Base-by-base conservation (phyloP, 2,888 invertebrate species). In the Stenoptilia bipunctidactyla region DNA sequence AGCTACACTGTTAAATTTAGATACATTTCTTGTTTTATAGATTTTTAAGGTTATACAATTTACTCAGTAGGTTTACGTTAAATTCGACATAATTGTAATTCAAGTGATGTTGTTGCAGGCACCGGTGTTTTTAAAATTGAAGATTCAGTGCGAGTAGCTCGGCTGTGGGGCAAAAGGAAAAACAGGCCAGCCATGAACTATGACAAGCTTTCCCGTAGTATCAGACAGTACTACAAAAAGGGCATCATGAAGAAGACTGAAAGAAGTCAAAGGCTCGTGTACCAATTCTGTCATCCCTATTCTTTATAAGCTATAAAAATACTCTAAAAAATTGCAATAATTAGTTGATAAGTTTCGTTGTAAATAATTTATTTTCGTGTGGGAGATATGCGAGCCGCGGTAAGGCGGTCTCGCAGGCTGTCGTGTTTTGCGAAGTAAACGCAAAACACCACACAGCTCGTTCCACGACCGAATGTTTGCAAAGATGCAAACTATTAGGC, bases 181-280 rank as follows among this genome's bases (percentile, higher is more conserved):
- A 98, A 99, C 85, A 88, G 98, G 8, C 97, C 98, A 0, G 97
- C 97, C 15, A 99, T 99, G 98, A 99, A 99, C 86, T 99, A 99
- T 84, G 99, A 99, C 86, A 99, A 99, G 73, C 85, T 99, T 37
- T 97, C 97, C 49, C 89, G 99, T 41, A 98, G 97, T 53, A 97
- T 99, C 65, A 86, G 99, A 39, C 98, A 99, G 73, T 98, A 98
- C 85, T 99, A 99, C 88, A 98, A 98, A 82, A 99, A 98, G 79
- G 97, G 97, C 41, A 98, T 98, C 72, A 97, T 98, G 95, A 97
- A 97, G 88, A 99, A 99, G 77, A 98, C 98, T 1, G 97, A 97
- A 69, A 88, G 98, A 49, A 97, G 97, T 53, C 98, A 99, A 82
- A 89, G 99, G 67, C 89, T 99, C 57, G 98, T 99, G 47, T 99